Percentiles rank a stretch among this genome's conserved stretches.
These are phyloP conservation scores for Psylliodes chrysocephalus DNA, from an alignment of 2,888 invertebrate genomes.

Conservation along the genomic window DNA sequence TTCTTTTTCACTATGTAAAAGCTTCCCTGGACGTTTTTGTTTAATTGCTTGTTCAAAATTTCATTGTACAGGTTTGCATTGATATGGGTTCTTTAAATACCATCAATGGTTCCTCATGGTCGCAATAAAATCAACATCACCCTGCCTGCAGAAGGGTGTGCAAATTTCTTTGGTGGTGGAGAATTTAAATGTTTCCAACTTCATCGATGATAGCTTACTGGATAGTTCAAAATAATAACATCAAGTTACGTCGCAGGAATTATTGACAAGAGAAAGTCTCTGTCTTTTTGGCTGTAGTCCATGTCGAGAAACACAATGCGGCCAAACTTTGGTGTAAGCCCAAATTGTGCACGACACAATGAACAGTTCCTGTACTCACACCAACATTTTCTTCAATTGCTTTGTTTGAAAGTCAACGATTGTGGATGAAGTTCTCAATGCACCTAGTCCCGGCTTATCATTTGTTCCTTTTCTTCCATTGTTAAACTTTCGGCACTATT, in stretches of 20 bases:
- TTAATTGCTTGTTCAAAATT: too few species aligned
- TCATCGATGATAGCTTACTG: neutral
- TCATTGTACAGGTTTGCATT: too few species aligned
- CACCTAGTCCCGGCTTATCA: neutral
- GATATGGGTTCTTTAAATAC: too few species aligned
- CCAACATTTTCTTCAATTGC: neutral
- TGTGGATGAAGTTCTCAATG: neutral
- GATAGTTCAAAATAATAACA: neutral
- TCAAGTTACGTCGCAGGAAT: neutral
- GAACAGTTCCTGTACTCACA: too few species aligned
- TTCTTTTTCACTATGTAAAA: neutral
- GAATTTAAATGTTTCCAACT: too few species aligned
- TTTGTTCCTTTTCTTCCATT: neutral
- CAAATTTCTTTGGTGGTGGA: neutral
- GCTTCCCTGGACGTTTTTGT: neutral
- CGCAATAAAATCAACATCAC: neutral
- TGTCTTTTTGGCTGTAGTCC: neutral
- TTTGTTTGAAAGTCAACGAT: neutral
- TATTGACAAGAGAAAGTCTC: neutral
- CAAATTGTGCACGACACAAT: neutral
- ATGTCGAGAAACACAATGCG: neutral
- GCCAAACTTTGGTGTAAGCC: neutral
- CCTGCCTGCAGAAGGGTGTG: too few species aligned
- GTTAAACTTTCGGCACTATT: neutral
- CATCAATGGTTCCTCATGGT: neutral